Base-by-base conservation (phyloP, 2,888 invertebrate genomes). In the Arge pagana region DNA sequence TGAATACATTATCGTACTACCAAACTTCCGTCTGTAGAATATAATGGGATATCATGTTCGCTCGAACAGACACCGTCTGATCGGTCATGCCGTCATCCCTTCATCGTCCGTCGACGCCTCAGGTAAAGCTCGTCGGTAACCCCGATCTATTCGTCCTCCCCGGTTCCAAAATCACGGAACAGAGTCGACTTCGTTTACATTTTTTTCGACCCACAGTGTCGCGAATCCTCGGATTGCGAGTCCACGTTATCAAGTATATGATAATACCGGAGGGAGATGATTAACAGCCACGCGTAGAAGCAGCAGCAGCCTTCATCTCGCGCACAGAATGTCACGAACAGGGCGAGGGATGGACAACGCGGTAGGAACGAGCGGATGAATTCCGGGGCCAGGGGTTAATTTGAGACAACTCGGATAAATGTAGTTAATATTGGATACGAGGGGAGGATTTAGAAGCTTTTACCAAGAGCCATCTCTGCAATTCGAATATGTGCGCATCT, bases 381-480 rank as follows among this genome's bases (percentile, higher is more conserved):
- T 45, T 45, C 23, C 33, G 13, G 16, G 24, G 33, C 45, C 23
- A 16, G 70, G 70, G 73, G 72, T 74, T 74, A 74, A 74, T 76
- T 73, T 69, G 71, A 71, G 68, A 72, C 75, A 72, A 71, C 69
- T 71, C 67, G 74, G 70, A 76, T 75, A 72, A 75, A 73, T 75
- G 75, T 73, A 76, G 73, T 76, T 75, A 74, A 76, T 76, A 75
- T 71, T 66, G 65, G 67, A 65, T 65, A 68, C 64, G 64, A 58
- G 58, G 60, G 65, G 62, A 57, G 53, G n/a, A n/a, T n/a, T n/a
- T 31, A 31, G 15, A 15, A 24, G 23, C 33, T n/a, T 35, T 45
- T 33, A 33, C 45, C 33, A 11, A 45, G 45, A 26, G 16, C n/a
- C n/a, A 11, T 35, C 45, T 21, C 35, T 19, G 13, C 42, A 19